Percentiles rank a stretch among this genome's conserved stretches.
Evolutionary conservation across 2,113 vertebrate genomes (phyloP).

Genomic region (Leucopsar rothschildi): DNA sequence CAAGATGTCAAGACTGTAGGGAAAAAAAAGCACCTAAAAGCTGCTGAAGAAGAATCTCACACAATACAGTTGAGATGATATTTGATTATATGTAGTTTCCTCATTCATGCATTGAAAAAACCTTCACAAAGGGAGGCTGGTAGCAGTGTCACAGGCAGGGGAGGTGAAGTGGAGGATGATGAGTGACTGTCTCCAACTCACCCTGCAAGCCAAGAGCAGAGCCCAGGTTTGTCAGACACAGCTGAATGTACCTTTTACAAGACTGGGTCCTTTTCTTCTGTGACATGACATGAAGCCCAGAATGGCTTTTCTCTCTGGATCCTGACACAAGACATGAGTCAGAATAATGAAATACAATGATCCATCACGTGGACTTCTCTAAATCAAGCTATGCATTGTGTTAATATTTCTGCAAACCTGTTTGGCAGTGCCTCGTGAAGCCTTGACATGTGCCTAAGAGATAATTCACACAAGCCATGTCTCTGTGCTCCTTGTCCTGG

Average conservation of each 20-base stretch:
- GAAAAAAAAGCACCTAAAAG: background rate
- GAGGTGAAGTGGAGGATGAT: background rate
- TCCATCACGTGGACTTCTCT: background rate
- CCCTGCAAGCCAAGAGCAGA: background rate
- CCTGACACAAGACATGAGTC: background rate
- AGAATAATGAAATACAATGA: background rate
- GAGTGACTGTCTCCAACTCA: background rate
- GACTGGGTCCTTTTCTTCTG: background rate
- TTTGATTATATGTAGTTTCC: background rate
- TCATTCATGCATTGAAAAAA: background rate
- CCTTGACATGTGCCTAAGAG: background rate
- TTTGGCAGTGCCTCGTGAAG: background rate
- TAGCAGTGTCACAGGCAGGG: background rate
- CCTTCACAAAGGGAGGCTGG: background rate
- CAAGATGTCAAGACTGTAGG: background rate
- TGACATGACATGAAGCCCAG: background rate
- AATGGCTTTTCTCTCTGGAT: background rate
- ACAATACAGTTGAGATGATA: background rate
- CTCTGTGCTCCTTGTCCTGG: background rate
- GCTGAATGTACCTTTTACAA: background rate
- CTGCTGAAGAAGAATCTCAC: background rate
- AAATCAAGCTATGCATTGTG: background rate
- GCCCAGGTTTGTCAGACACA: background rate
- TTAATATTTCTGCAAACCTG: background rate
- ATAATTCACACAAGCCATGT: background rate